Evolutionary conservation across 2,888 invertebrate genomes (phyloP).

Genomic region (Tenthredo mesomela): DNA sequence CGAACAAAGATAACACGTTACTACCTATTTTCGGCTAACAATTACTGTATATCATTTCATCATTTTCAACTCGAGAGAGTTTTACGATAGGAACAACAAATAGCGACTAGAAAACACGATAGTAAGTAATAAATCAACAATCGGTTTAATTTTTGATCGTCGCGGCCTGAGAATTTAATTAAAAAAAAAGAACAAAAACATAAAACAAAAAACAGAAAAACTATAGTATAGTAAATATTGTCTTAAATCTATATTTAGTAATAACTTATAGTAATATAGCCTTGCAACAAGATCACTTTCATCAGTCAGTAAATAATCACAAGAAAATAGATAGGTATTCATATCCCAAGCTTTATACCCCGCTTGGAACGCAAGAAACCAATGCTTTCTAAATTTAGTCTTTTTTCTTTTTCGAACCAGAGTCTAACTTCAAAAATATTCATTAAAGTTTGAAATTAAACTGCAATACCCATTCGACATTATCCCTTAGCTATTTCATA

Average conservation of each 20-base stretch:
- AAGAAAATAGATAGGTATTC: background rate
- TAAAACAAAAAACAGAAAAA: background rate
- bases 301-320: conserved; percentile 40
- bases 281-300: conserved; percentile 40
- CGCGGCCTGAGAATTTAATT: background rate
- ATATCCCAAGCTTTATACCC: background rate
- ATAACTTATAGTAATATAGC: conserved; percentile 37
- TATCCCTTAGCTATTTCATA: background rate
- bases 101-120: conserved; percentile 19
- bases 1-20: background rate
- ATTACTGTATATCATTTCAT: background rate
- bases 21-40: background rate
- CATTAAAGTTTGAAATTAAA: background rate
- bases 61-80: background rate
- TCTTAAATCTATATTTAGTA: conserved; percentile 14
- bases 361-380: background rate
- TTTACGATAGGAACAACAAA: conserved; percentile 8
- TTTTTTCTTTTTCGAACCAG: background rate
- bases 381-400: conserved; percentile 22
- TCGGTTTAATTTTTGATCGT: background rate
- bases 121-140: conserved; percentile 6
- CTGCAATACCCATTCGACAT: background rate
- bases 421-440: conserved; percentile 7
- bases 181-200: background rate
- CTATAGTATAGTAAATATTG: background rate